Conservation (phyloP, 2,888 invertebrate genomes). For the Meta bourneti region DNA sequence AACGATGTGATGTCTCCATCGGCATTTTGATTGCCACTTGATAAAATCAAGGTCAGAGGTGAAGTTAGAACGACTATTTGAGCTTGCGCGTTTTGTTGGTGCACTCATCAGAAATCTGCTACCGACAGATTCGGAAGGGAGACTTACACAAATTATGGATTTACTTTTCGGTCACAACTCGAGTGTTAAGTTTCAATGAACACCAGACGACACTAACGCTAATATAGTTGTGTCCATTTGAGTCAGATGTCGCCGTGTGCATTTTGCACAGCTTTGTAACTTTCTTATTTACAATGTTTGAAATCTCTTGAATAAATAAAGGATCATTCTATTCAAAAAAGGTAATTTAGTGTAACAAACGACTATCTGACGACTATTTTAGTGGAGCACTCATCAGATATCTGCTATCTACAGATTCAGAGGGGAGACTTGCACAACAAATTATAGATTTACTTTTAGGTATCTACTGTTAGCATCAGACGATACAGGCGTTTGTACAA, state of each 20-base stretch:
- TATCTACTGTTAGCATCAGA: no score
- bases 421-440: background rate
- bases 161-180: background rate
- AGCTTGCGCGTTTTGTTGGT: constrained; percentile 48
- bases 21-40: constrained; percentile 60
- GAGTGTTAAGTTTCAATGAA: no score
- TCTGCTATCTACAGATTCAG: no score
- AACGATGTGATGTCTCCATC: constrained; percentile 59
- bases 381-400: no score
- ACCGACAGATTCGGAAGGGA: constrained; percentile 25
- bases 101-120: constrained; percentile 57
- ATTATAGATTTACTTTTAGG: background rate
- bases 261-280: no score
- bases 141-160: constrained; percentile 31
- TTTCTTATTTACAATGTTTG: no score
- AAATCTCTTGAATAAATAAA: no score
- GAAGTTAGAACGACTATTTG: constrained; percentile 49
- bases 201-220: no score
- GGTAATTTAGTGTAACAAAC: background rate
- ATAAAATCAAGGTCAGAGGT: constrained; percentile 66
- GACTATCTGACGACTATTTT: constrained; percentile 41
- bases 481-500: no score
- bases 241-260: no score
- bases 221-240: no score
- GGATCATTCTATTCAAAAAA: no score